These are phyloP conservation scores for Engraulis encrasicolus DNA, from an alignment of 2,113 vertebrate species.

Conservation along the genomic window DNA sequence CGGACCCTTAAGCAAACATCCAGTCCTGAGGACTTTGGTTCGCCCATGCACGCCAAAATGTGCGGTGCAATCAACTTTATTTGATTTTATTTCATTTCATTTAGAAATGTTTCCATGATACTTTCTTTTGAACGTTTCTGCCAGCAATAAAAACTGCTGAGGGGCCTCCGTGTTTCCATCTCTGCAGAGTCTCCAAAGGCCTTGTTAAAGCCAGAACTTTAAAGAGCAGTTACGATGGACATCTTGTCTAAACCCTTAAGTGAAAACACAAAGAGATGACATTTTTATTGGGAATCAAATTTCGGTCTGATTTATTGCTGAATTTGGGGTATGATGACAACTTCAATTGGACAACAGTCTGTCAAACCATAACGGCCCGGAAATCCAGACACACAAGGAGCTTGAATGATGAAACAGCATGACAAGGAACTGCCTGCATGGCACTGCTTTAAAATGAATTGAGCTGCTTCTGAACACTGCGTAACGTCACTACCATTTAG, in stretches of 20 bases:
- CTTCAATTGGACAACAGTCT: constrained; percentile 11
- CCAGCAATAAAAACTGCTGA: constrained; percentile 23
- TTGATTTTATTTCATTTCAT: constrained; percentile 17
- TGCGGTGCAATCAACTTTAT: constrained; percentile 29
- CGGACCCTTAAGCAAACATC: constrained; percentile 30
- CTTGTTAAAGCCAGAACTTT: not conserved
- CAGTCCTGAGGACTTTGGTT: constrained; percentile 2
- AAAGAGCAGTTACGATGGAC: not conserved
- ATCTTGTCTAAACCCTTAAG: not conserved
- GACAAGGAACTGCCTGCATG: not conserved
- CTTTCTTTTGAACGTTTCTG: constrained; percentile 25
- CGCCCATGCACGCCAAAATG: not conserved
- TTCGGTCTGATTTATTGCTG: not conserved
- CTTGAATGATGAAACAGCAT: not conserved
- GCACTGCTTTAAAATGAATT: not conserved
- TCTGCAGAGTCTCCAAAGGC: not conserved
- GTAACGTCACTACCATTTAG: not conserved
- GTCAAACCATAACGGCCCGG: not conserved
- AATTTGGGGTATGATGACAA: not conserved
- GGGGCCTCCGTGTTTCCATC: not conserved
- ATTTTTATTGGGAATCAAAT: constrained; percentile 10
- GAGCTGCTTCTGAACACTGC: not conserved
- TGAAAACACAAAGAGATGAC: constrained; percentile 19
- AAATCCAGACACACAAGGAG: not conserved
- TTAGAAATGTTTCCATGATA: constrained; percentile 28